Conservation (phyloP, 2,797 vertebrate genomes). For the Sebastes paucispinis region DNA sequence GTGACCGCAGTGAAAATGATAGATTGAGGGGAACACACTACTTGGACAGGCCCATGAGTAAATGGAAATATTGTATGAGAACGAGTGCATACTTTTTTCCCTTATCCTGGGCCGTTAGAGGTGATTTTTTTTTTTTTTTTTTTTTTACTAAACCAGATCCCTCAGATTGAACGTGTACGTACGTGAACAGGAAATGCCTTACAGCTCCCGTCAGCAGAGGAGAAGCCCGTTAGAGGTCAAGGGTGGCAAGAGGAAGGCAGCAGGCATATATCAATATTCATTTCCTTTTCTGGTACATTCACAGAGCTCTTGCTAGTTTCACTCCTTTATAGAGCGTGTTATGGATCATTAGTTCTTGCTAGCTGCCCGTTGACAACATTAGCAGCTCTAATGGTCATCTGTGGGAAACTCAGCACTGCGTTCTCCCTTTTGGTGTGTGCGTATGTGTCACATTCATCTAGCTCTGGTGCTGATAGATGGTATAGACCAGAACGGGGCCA, state of each 20-base stretch:
- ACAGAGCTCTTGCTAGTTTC: slow-evolving; percentile 60
- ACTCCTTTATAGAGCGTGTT: slow-evolving; percentile 64
- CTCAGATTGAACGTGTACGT: slow-evolving; percentile 57
- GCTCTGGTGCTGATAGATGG: slow-evolving; percentile 68
- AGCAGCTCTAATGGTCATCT: slow-evolving; percentile 63
- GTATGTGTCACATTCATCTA: slow-evolving; percentile 54
- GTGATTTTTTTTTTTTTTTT: slow-evolving; percentile 26
- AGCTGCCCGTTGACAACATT: slow-evolving; percentile 75
- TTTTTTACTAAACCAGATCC: slow-evolving; percentile 41
- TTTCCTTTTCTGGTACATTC: slow-evolving; percentile 76
- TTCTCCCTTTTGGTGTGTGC: slow-evolving; percentile 41
- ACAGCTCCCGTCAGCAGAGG: slow-evolving; percentile 63
- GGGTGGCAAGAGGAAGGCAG: slow-evolving; percentile 69
- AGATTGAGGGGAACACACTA: slow-evolving; percentile 74
- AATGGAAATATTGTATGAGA: slow-evolving; percentile 80
- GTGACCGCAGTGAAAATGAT: slow-evolving; percentile 78
- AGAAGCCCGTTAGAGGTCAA: slow-evolving; percentile 71
- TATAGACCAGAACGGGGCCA: slow-evolving; percentile 51
- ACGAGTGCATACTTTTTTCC: slow-evolving; percentile 73
- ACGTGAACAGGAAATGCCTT: slow-evolving; percentile 75
- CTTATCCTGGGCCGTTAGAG: slow-evolving; percentile 50
- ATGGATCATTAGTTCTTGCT: slow-evolving; percentile 69
- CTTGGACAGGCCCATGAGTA: slow-evolving; percentile 74
- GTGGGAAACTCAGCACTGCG: slow-evolving; percentile 64
- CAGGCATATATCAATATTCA: slow-evolving; percentile 77